phyloP scores from a whole-genome alignment of 2,113 vertebrate species.

The Dicaeum eximium region DNA sequence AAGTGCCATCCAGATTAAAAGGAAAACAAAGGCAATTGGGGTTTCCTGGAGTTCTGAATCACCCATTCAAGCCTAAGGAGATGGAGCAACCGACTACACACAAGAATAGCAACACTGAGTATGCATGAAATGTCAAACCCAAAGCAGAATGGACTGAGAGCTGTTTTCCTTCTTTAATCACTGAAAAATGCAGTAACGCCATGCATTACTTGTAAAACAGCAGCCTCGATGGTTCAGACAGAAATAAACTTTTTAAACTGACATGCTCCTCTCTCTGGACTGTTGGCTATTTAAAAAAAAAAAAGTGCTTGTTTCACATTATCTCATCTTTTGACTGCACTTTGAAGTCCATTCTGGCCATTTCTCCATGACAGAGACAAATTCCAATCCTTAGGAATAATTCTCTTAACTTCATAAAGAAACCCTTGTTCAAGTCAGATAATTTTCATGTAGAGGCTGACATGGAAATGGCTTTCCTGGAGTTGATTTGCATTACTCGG shows the following conservation, averaged over 20 bases:
- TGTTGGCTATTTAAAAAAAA: neutral
- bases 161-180: constrained; percentile 1
- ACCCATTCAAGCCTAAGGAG: neutral
- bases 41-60: constrained; percentile 3
- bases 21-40: neutral
- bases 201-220: neutral
- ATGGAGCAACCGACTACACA: neutral
- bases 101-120: neutral
- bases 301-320: neutral
- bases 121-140: neutral
- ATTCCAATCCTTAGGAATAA: constrained; percentile 15
- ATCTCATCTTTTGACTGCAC: neutral
- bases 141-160: neutral
- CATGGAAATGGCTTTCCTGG: constrained; percentile 34
- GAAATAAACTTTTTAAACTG: neutral
- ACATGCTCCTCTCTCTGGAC: neutral
- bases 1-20: constrained; percentile 21
- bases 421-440: constrained; percentile 27
- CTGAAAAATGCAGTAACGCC: neutral
- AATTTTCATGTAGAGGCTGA: constrained; percentile 32
- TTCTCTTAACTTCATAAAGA: constrained; percentile 25
- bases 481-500: constrained; percentile 30
- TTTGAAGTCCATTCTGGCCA: constrained; percentile 24
- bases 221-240: neutral
- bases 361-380: constrained; percentile 7